phyloP scores from a whole-genome alignment of 2,888 invertebrate genomes.

The Gibbula magus region DNA sequence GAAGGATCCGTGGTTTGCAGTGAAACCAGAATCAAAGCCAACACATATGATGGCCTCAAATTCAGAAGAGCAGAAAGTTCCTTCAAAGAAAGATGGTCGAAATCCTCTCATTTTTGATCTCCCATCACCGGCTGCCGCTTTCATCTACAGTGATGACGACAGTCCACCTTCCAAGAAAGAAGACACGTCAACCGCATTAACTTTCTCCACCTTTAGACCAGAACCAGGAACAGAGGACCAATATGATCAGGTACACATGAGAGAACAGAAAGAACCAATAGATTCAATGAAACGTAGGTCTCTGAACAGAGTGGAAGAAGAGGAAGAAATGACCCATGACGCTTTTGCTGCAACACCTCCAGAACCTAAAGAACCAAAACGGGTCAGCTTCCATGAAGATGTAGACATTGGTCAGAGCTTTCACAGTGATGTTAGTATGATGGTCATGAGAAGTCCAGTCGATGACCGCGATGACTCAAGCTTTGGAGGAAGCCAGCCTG shows the following conservation, averaged over 20 bases:
- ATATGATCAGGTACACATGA: background rate
- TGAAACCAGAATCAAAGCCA: constrained; percentile 19
- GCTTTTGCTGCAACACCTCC: background rate
- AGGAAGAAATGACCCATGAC: constrained; percentile 18
- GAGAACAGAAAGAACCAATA: constrained; percentile 16
- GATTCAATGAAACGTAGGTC: constrained; percentile 40
- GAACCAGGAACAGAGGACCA: constrained; percentile 25
- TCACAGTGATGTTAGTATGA: constrained; percentile 45
- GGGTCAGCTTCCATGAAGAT: constrained; percentile 63
- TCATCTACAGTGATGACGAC: constrained; percentile 47
- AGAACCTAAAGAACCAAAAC: constrained; percentile 40
- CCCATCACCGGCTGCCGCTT: constrained; percentile 57
- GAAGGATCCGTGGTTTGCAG: constrained; percentile 30
- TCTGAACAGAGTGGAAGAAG: constrained; percentile 42
- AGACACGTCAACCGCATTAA: constrained; percentile 27
- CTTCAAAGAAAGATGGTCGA: constrained; percentile 12
- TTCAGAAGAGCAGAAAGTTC: constrained; percentile 5
- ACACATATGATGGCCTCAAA: constrained; percentile 17
- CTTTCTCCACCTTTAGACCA: constrained; percentile 48
- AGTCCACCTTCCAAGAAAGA: constrained; percentile 42
- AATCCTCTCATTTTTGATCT: constrained; percentile 44
- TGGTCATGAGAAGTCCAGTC: constrained; percentile 44
- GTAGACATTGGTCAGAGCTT: constrained; percentile 40
- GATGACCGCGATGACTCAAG: constrained; percentile 42
- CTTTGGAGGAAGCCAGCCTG: constrained; percentile 31